Base-by-base conservation (phyloP, 1,140 invertebrate species). In the Brachystomella parvula region DNA sequence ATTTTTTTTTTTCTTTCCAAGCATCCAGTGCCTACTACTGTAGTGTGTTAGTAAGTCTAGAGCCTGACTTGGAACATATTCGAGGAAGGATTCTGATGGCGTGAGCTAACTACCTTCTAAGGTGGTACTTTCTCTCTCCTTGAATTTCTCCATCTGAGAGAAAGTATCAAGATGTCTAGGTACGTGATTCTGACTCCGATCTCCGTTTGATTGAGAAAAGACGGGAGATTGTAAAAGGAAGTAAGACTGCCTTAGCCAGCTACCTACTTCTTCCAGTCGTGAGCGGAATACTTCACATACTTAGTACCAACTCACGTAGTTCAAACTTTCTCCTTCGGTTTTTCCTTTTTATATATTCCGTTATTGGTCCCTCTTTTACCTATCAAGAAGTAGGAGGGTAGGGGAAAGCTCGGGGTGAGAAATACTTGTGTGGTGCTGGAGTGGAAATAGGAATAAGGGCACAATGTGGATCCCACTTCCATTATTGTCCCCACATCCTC, bases 191-290 rank as follows among this genome's bases (percentile, higher is more conserved):
- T 39, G 33, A 35, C 61, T 60, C 66, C 33, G 65, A 67, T 67
- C 61, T 35, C 61, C 69, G 62, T 70, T 70, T 70, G 69, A 70
- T 70, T 70, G 69, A 70, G 69, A 70, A 70, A 67, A 64, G 69
- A 62, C 15, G 49, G 49, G 35, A 39, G 35, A 39, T 6, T 39
- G 35, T 39, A 19, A 39, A 39, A 39, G 35, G 35, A 39, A 39
- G 35, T 9, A 39, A 39, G 19, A 39, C 9, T 26, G 24, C 15
- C 15, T 15, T 26, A 15, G 49, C 15, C 49, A 64, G 66, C 67
- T 64, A 67, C 64, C 61, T 61, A 53, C 57, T 67, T 63, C 62
- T 67, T 67, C 57, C 21, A 29, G 61, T 63, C 69, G 69, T 70
- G 69, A 64, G 64, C 65, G 47, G 69, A 70, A 70, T 70, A 67